phyloP scores from a whole-genome alignment of 2,797 vertebrate species.

The Ceryle rudis region DNA sequence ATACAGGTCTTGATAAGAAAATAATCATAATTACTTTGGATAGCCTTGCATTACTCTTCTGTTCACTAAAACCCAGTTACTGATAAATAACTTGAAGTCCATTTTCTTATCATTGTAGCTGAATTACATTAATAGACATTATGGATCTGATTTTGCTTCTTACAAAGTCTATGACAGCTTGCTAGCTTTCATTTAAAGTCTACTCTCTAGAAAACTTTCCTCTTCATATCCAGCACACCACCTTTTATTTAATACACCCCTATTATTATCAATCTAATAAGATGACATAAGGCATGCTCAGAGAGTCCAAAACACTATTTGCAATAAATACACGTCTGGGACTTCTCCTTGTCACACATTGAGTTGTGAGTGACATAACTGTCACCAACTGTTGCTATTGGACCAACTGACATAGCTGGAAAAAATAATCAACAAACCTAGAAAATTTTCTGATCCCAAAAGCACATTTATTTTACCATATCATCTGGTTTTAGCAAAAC shows the following conservation, averaged over 20 bases:
- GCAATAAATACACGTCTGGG: not conserved
- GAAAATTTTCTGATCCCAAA: not conserved
- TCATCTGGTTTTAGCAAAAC: not conserved
- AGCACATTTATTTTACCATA: not conserved
- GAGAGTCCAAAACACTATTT: not conserved
- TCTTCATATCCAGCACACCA: not conserved
- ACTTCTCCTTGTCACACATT: not conserved
- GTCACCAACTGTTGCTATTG: not conserved
- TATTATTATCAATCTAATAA: not conserved
- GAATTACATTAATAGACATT: conserved; percentile 9
- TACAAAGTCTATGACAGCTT: not conserved
- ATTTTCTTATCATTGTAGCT: not conserved
- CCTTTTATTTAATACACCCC: not conserved
- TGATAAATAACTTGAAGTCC: conserved; percentile 9
- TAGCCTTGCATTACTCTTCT: conserved; percentile 9
- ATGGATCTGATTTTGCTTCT: not conserved
- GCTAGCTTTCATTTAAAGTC: not conserved
- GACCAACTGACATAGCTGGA: not conserved
- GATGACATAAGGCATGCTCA: not conserved
- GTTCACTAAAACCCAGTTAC: conserved; percentile 27
- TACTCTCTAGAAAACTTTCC: not conserved
- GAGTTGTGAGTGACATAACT: not conserved
- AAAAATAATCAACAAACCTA: not conserved
- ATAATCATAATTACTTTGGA: conserved; percentile 26
- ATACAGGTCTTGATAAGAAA: conserved; percentile 26